Percentiles rank a stretch among this genome's conserved stretches.
Conservation (phyloP, 2,113 vertebrate genomes). For the Eira barbara region DNA sequence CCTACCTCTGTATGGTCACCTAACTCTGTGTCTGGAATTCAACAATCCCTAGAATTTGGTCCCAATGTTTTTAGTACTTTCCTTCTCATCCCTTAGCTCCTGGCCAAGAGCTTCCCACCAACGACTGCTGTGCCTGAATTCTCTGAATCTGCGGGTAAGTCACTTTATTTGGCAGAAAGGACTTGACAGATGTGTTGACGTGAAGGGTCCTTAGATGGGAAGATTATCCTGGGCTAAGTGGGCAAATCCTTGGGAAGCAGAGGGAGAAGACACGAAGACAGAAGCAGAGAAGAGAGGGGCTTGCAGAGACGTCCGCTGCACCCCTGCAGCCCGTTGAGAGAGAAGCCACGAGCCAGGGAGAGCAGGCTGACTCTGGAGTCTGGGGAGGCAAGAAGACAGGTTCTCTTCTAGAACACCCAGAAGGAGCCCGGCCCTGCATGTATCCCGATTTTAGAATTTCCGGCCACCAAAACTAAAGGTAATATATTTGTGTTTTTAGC, state of each 20-base stretch:
- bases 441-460: neutral
- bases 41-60: fast-evolving
- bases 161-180: neutral
- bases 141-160: neutral
- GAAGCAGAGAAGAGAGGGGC: fast-evolving
- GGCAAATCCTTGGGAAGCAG: neutral
- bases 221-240: neutral
- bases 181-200: neutral
- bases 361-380: fast-evolving
- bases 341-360: neutral
- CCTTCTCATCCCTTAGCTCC: neutral
- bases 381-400: too few species aligned
- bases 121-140: neutral
- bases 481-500: neutral
- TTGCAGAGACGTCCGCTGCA: too few species aligned
- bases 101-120: fast-evolving
- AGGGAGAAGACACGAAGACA: fast-evolving
- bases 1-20: fast-evolving
- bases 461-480: neutral
- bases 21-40: too few species aligned
- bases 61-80: neutral
- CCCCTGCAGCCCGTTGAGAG: neutral
- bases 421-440: neutral
- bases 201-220: too few species aligned
- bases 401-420: too few species aligned